These are phyloP conservation scores for Takifugu rubripes DNA, from an alignment of 2,797 vertebrate species.

Conservation along the genomic window DNA sequence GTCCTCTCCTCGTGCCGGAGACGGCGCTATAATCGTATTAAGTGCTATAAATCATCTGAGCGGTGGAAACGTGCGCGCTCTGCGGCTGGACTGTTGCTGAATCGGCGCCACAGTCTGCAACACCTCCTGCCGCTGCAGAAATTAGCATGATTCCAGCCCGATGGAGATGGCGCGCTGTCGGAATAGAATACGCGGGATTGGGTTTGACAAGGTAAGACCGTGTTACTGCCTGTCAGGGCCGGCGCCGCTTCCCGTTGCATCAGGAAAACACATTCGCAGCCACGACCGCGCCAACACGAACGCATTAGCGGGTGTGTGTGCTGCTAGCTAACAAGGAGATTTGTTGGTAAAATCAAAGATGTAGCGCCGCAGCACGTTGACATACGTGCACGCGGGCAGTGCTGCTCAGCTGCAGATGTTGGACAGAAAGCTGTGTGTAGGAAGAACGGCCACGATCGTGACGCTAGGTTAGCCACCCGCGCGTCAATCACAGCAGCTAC, in stretches of 20 bases:
- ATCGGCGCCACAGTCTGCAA: constrained; percentile 36
- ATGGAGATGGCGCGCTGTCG: constrained; percentile 20
- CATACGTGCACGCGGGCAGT: too few relatives aligned
- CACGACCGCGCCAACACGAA: constrained; percentile 1
- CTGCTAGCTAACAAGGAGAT: not conserved
- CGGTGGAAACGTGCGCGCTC: constrained; percentile 12
- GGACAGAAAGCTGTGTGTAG: too few relatives aligned
- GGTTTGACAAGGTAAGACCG: constrained; percentile 26
- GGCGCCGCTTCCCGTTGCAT: not conserved
- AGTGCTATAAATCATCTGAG: constrained; percentile 6
- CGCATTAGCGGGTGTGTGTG: not conserved
- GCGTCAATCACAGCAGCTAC: not conserved
- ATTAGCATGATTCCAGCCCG: constrained; percentile 37
- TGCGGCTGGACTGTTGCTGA: constrained; percentile 26
- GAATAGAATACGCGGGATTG: constrained; percentile 32
- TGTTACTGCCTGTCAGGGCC: constrained; percentile 5
- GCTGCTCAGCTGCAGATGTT: too few relatives aligned
- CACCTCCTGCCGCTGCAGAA: constrained; percentile 48
- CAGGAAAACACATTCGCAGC: not conserved
- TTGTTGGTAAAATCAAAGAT: not conserved
- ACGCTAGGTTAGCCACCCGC: not conserved
- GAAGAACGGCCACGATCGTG: too few relatives aligned
- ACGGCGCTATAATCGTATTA: not conserved
- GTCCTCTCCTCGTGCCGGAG: constrained; percentile 39
- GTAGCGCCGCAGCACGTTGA: too few relatives aligned